Base-by-base conservation (phyloP, 2,888 invertebrate species). In the Shargacucullia verbasci region DNA sequence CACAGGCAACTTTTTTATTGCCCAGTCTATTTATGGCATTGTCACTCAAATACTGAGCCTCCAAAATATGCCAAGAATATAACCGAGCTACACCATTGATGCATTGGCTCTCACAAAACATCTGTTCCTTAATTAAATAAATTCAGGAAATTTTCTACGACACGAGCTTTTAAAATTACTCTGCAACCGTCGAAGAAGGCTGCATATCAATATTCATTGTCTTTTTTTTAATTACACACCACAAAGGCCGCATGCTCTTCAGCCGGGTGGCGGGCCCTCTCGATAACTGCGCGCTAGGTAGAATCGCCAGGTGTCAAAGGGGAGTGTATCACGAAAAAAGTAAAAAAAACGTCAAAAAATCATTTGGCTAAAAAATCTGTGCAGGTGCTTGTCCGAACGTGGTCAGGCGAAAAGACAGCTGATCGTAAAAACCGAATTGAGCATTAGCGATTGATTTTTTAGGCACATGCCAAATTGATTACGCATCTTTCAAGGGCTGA, bases 381-480 rank as follows among this genome's bases (percentile, higher is more conserved):
- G 92, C 92, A 93, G 92, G 91, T 92, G 92, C 75, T 76, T 61
- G 63, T 59, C 69, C 78, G 79, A 74, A 78, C 75, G 80, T 86
- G 87, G 86, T 87, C 87, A 88, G 86, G 86, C 89, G 85, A 88
- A 88, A 85, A 87, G 84, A 88, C 92, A 92, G 92, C 91, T 92
- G 92, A 76, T 79, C 75, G 70, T 73, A 68, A 82, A 84, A 82
- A 83, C 80, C 78, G 70, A 81, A 87, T 87, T 85, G 82, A 67
- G 63, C 77, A 80, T 83, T 80, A 82, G 76, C 56, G 59, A 66
- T 66, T 31, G 65, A 70, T 70, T 76, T 70, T 70, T 73, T 52
- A 20, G 38, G 41, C 68, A 15, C 59, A 64, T 49, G 64, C 39
- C 45, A 70, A 68, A 60, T 70, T 59, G 49, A 52, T 59, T 20